A percentile compares a stretch with the other conserved stretches of the same genome.
Evolutionary conservation across 2,113 vertebrate genomes (phyloP).

Genomic region (Brachyistius frenatus): DNA sequence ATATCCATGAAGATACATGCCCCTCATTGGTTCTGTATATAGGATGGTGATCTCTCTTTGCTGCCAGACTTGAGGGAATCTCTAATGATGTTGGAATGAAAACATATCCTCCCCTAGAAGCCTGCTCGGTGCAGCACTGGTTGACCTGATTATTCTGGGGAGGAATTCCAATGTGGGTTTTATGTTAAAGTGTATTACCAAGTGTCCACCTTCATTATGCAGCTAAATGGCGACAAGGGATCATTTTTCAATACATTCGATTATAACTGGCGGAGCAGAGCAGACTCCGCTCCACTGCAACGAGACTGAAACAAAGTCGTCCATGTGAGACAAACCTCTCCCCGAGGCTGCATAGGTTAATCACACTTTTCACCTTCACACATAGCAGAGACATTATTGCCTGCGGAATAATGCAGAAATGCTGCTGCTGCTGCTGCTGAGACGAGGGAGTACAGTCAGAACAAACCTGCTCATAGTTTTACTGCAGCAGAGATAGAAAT

Average conservation of each 20-base stretch:
- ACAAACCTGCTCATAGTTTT: conserved; percentile 21
- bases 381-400: conserved; percentile 25
- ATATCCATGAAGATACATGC: conserved; percentile 16
- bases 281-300: conserved; percentile 18
- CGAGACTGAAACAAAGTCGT: conserved; percentile 28
- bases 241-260: conserved; percentile 47
- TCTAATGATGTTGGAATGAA: conserved; percentile 32
- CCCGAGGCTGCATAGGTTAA: conserved; percentile 48
- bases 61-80: conserved; percentile 3
- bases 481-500: neutral
- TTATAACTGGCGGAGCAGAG: conserved; percentile 28
- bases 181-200: conserved; percentile 23
- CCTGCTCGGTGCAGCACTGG: neutral
- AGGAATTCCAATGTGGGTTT: conserved; percentile 31
- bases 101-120: conserved; percentile 16
- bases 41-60: neutral
- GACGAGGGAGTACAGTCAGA: neutral
- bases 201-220: conserved; percentile 31
- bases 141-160: conserved; percentile 15
- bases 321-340: conserved; percentile 22
- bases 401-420: conserved; percentile 38
- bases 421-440: neutral
- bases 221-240: conserved; percentile 47
- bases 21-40: conserved; percentile 1
- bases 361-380: conserved; percentile 57